phyloP scores from a whole-genome alignment of 2,888 invertebrate genomes.

The Galerucella calmariensis region DNA sequence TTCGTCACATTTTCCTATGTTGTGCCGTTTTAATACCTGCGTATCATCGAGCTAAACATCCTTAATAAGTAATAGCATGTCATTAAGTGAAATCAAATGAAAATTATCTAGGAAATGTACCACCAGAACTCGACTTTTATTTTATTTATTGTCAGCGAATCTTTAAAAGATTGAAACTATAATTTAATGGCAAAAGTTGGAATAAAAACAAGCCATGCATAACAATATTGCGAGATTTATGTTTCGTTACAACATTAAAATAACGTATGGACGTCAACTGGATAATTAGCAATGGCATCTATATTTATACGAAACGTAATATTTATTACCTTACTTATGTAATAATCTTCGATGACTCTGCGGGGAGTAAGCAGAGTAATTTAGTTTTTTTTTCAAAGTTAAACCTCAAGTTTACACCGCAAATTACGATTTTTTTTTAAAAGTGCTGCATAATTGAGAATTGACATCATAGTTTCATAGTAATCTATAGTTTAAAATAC shows the following conservation, averaged over 20 bases:
- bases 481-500: no score
- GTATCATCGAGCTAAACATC: neutral
- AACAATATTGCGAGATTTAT: conserved; percentile 41
- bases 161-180: conserved; percentile 24
- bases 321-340: conserved; percentile 16
- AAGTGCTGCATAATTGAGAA: no score
- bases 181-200: conserved; percentile 40
- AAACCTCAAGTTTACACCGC: no score
- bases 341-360: conserved; percentile 12
- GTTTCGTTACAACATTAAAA: conserved; percentile 37
- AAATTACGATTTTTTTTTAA: no score
- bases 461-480: no score
- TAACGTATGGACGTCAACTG: conserved; percentile 38
- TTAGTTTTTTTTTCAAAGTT: no score
- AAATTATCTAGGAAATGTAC: conserved; percentile 32
- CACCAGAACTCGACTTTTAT: neutral
- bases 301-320: conserved; percentile 27
- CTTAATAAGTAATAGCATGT: neutral
- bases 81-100: conserved; percentile 35
- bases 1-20: neutral
- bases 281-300: conserved; percentile 31
- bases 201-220: conserved; percentile 38
- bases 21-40: neutral
- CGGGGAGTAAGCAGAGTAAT: neutral
- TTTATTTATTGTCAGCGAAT: neutral